phyloP scores from a whole-genome alignment of 2,888 invertebrate species.

The Molanna angustata region DNA sequence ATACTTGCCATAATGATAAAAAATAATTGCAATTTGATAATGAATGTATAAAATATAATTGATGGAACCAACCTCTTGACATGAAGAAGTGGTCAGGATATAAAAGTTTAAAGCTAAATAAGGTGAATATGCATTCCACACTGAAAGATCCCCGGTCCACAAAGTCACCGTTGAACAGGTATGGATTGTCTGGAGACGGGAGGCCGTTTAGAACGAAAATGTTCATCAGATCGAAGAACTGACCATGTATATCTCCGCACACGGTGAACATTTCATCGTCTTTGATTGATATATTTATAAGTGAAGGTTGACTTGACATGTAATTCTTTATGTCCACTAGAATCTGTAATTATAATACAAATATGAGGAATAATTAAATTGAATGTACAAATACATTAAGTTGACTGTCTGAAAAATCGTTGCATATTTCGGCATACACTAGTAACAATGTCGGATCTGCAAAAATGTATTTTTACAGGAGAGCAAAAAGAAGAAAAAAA shows the following conservation, averaged over 20 bases:
- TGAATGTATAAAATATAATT: not conserved
- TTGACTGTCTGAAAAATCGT: no score
- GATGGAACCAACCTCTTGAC: conserved; percentile 78
- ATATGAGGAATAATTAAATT: no score
- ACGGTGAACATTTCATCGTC: conserved; percentile 92
- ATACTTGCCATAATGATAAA: no score
- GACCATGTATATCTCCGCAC: conserved; percentile 98
- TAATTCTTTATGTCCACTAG: conserved; percentile 84
- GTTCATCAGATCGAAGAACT: conserved; percentile 97
- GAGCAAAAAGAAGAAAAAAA: no score
- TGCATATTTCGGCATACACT: no score
- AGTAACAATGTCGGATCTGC: no score
- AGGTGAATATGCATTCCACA: conserved; percentile 96
- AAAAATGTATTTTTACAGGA: no score
- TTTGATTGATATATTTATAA: conserved; percentile 86
- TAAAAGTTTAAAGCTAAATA: conserved; percentile 94
- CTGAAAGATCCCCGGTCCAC: conserved; percentile 99
- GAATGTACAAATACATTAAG: no score
- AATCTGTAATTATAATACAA: conserved; percentile 66
- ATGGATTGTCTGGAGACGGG: conserved; percentile 93
- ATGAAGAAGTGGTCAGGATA: conserved; percentile 96
- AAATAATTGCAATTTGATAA: no score
- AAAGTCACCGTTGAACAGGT: conserved; percentile 98
- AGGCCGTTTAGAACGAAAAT: conserved; percentile 96
- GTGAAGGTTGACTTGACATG: conserved; percentile 79